These are phyloP conservation scores for Picus viridis DNA, from an alignment of 2,797 vertebrate genomes.

Conservation along the genomic window DNA sequence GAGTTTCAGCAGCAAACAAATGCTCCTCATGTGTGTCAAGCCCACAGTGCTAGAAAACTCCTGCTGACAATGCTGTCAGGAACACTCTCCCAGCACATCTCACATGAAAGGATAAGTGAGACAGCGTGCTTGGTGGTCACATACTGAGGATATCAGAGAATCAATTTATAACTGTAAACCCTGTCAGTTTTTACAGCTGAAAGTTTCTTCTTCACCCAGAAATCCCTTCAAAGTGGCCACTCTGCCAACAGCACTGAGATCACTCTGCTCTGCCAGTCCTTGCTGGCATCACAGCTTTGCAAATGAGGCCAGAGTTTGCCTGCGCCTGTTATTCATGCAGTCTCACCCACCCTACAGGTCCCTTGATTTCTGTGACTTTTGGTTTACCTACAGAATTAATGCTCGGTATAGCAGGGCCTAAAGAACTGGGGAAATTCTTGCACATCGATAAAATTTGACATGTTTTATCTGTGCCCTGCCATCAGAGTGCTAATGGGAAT, in stretches of 20 bases:
- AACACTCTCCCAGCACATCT: background rate
- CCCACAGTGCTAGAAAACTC: background rate
- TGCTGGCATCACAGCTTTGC: slow-evolving; percentile 15
- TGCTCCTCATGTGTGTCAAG: background rate
- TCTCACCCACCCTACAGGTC: background rate
- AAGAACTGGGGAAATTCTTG: slow-evolving; percentile 49
- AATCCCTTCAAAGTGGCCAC: background rate
- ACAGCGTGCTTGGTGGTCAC: background rate
- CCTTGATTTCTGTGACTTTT: slow-evolving; percentile 31
- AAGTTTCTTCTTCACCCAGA: slow-evolving; percentile 23
- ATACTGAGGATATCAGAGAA: background rate
- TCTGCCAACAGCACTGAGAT: background rate
- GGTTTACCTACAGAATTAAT: slow-evolving; percentile 46
- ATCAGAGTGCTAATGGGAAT: slow-evolving; percentile 66
- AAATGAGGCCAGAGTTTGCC: background rate
- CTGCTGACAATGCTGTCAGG: background rate
- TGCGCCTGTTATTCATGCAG: background rate
- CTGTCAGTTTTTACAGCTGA: slow-evolving; percentile 15
- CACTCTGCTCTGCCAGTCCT: background rate
- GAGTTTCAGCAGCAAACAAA: background rate
- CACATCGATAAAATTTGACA: slow-evolving; percentile 45
- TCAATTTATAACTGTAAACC: slow-evolving; percentile 16
- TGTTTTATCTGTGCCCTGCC: slow-evolving; percentile 60
- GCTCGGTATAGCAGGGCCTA: background rate
- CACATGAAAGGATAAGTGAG: background rate